Evolutionary conservation across 2,888 invertebrate genomes (phyloP), one percentile per base, ranked within the genome.

Genomic region (Apomyelois bistriatella): DNA sequence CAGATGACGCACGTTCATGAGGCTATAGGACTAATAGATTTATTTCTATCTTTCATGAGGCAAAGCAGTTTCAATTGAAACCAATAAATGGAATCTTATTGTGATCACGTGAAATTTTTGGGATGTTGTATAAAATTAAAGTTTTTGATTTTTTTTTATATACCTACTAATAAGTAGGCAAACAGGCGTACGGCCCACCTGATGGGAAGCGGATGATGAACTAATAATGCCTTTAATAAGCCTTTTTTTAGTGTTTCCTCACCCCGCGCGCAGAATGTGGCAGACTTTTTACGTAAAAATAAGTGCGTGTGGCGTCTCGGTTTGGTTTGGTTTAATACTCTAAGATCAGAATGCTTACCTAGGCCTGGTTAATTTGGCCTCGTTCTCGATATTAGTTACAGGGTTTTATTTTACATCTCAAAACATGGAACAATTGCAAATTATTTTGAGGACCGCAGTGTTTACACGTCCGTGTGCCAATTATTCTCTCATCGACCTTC

Each of bases 381-480:
- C 72, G 76, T 63, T 71, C 67, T 63, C 70, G 61, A 59, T 68
- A 59, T 65, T 55, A 62, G 64, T 65, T 70, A 67, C 75, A 75
- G 71, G 77, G 79, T 82, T 79, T 78, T 74, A 72, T 70, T 74
- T 67, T 71, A 72, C 69, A 64, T 68, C 72, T 72, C 62, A 63
- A 69, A 76, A 72, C 74, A 70, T 72, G 67, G 65, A 79, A 78
- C 73, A 80, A 78, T 76, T 69, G 73, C 73, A 68, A 74, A 80
- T 79, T 75, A 78, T 76, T 79, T 78, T 70, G 68, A 71, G 70
- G 70, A 72, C 70, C 64, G 68, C 68, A 66, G 55, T 77, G 78
- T 80, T 79, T 77, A 73, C 70, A 64, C 69, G 74, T 70, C 69
- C 72, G 65, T 74, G 74, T 74, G 71, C 76, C 74, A 73, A 75